These are phyloP conservation scores for Drosophila biarmipes DNA, from an alignment of 1,140 invertebrate genomes.

Conservation along the genomic window DNA sequence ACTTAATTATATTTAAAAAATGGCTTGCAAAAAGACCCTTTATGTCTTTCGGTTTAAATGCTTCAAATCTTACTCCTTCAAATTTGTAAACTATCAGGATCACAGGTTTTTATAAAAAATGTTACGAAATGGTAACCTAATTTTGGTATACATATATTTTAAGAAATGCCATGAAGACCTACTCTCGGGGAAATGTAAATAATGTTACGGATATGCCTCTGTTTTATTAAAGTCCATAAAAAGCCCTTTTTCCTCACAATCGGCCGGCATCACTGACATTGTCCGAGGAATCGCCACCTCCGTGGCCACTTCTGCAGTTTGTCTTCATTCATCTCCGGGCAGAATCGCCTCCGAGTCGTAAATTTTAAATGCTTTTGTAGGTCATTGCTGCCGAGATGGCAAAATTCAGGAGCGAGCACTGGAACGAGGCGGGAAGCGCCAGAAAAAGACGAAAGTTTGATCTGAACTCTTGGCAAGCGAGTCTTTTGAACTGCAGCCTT, in stretches of 20 bases:
- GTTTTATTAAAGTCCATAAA: neutral
- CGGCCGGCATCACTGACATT: slow-evolving; percentile 22
- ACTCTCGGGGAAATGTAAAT: no score
- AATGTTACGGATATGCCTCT: neutral
- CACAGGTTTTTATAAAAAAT: no score
- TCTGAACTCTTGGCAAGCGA: slow-evolving; percentile 50
- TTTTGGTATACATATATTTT: no score
- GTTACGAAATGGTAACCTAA: no score
- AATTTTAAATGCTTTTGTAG: slow-evolving; percentile 79
- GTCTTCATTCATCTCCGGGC: slow-evolving; percentile 69
- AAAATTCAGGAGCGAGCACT: slow-evolving; percentile 12
- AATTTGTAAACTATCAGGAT: no score
- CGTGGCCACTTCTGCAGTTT: slow-evolving; percentile 59
- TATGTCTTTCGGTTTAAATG: no score
- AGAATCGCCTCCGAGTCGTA: slow-evolving; percentile 58
- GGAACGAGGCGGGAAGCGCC: slow-evolving; percentile 20
- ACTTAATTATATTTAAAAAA: no score
- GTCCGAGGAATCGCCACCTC: neutral
- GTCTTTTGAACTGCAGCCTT: slow-evolving; percentile 50
- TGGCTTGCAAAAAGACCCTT: no score
- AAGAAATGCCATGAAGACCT: no score
- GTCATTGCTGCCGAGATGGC: slow-evolving; percentile 61
- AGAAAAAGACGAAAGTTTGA: slow-evolving; percentile 58
- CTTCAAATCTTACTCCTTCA: no score
- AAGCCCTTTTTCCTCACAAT: slow-evolving; percentile 3